Evolutionary conservation across 1,140 invertebrate species (phyloP).

Genomic region (Drosophila insularis): DNA sequence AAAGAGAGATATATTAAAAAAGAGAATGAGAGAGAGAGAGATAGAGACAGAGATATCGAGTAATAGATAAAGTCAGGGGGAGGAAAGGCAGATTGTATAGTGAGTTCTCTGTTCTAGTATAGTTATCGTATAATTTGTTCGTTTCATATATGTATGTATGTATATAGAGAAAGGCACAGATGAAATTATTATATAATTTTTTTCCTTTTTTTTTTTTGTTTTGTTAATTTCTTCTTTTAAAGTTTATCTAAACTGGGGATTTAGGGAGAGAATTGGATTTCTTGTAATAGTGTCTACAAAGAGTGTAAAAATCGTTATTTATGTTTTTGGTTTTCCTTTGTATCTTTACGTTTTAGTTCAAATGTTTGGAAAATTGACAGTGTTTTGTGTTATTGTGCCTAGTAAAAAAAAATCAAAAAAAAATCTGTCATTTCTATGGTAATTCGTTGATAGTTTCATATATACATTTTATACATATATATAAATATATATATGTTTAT

Average conservation of each 20-base stretch:
- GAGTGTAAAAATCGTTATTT: slow-evolving; percentile 67
- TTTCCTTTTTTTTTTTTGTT: slow-evolving; percentile 42
- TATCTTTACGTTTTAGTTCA: slow-evolving; percentile 49
- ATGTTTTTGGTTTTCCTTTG: background rate
- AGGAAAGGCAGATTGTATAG: background rate
- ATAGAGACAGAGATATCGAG: slow-evolving; percentile 11
- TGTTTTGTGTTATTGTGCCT: slow-evolving; percentile 51
- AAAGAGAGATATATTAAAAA: slow-evolving; percentile 13
- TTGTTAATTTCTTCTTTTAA: slow-evolving; percentile 41
- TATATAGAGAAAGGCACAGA: slow-evolving; percentile 78
- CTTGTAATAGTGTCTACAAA: slow-evolving; percentile 63
- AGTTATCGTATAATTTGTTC: slow-evolving; percentile 9
- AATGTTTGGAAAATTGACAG: slow-evolving; percentile 70
- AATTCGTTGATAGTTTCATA: slow-evolving; percentile 77
- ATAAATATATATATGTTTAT: slow-evolving; percentile 16
- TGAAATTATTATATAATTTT: slow-evolving; percentile 76
- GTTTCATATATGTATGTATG: slow-evolving; percentile 39
- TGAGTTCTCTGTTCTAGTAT: slow-evolving; percentile 12
- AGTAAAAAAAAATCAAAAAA: slow-evolving; percentile 36
- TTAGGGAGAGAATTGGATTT: slow-evolving; percentile 6
- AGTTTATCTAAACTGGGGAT: slow-evolving; percentile 71
- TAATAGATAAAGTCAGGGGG: slow-evolving; percentile 15
- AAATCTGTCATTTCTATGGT: slow-evolving; percentile 52
- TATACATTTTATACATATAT: slow-evolving; percentile 50
- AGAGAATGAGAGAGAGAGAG: background rate